These are phyloP conservation scores for Egretta garzetta DNA, from an alignment of 2,113 vertebrate genomes.

Conservation along the genomic window DNA sequence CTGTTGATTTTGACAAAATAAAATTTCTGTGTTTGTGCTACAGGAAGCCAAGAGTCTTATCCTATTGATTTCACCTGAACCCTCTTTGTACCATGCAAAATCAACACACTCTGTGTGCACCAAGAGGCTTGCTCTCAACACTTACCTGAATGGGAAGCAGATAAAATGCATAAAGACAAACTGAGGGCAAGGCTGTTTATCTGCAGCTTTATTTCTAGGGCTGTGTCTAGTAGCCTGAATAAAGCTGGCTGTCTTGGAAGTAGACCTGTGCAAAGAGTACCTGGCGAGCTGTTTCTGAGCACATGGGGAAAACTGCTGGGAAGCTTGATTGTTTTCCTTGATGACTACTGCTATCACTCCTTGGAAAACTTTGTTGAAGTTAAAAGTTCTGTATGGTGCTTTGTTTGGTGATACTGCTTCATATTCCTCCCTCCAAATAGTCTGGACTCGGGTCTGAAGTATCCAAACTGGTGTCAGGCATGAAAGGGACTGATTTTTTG, in stretches of 20 bases:
- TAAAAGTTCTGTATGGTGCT: not conserved
- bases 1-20: not conserved
- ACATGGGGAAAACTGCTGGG: fast-evolving
- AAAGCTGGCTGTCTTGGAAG: not conserved
- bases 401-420: not conserved
- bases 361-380: not conserved
- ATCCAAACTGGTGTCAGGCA: not conserved
- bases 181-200: not conserved
- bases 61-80: not conserved
- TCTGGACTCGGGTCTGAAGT: not conserved
- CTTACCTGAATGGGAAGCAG: not conserved
- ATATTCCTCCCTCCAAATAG: fast-evolving
- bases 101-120: not conserved
- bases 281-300: not conserved
- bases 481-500: not conserved
- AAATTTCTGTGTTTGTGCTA: not conserved
- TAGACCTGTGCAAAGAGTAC: not conserved
- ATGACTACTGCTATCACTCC: not conserved
- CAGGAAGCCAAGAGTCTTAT: not conserved
- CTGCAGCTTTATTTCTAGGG: not conserved
- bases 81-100: not conserved
- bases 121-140: not conserved
- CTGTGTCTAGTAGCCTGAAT: not conserved
- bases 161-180: not conserved
- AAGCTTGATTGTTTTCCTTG: not conserved